Conservation (phyloP, 2,113 vertebrate species). For the Excalfactoria chinensis region DNA sequence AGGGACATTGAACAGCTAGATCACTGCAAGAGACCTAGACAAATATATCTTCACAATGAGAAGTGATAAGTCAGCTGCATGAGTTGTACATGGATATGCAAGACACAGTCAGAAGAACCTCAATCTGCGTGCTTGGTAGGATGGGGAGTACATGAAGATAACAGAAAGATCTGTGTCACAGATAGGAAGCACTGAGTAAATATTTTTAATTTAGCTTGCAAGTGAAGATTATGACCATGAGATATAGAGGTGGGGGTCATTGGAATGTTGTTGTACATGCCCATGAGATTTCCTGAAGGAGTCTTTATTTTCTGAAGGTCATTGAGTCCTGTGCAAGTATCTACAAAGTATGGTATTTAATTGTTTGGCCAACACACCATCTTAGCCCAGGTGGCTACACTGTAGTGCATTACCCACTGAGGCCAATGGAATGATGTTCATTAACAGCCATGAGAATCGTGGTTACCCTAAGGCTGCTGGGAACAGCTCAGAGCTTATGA, state of each 20-base stretch:
- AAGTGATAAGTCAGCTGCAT: neutral
- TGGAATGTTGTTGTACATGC: neutral
- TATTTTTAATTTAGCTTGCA: neutral
- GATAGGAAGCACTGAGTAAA: fast-evolving
- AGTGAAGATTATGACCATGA: neutral
- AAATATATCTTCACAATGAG: neutral
- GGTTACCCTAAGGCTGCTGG: neutral
- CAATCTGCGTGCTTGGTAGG: fast-evolving
- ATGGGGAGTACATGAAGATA: neutral
- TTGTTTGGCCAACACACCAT: neutral
- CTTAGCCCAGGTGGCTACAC: neutral
- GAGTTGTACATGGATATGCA: neutral
- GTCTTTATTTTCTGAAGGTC: neutral
- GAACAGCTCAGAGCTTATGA: neutral
- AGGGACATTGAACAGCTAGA: neutral
- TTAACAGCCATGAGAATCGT: neutral
- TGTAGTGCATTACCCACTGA: neutral
- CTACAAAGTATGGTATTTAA: neutral
- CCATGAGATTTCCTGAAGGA: neutral
- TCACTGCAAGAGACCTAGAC: neutral
- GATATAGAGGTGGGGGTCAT: neutral
- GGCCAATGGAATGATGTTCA: neutral
- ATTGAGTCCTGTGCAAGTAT: neutral
- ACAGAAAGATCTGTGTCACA: neutral
- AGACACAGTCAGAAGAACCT: neutral